A percentile compares a stretch with the other conserved stretches of the same genome.
Evolutionary conservation across 2,113 vertebrate species (phyloP).

Genomic region (Accipiter cooperii): DNA sequence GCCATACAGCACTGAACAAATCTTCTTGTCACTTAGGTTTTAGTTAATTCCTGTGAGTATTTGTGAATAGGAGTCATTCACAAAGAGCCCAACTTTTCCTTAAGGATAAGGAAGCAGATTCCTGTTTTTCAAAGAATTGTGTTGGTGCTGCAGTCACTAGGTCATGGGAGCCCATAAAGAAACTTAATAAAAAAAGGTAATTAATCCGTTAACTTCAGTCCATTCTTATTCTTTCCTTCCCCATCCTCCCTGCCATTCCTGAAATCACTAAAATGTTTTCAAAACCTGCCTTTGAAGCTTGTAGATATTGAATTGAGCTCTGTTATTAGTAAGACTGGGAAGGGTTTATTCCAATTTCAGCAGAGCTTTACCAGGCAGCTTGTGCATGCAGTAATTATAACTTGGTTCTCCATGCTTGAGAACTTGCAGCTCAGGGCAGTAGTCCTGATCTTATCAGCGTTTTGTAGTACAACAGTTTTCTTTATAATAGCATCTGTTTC

Average conservation of each 20-base stretch:
- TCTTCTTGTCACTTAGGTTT: neutral
- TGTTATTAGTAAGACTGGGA: neutral
- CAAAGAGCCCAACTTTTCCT: neutral
- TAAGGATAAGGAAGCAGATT: neutral
- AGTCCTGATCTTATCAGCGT: slow-evolving; percentile 70
- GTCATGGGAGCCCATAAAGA: neutral
- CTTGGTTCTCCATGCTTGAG: slow-evolving; percentile 19
- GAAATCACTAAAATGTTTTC: slow-evolving; percentile 8
- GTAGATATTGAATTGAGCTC: slow-evolving; percentile 24
- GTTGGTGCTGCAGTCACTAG: neutral
- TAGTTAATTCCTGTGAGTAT: neutral
- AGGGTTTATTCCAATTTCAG: slow-evolving; percentile 17
- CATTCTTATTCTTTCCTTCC: neutral
- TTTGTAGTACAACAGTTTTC: slow-evolving; percentile 64
- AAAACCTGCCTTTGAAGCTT: slow-evolving; percentile 37
- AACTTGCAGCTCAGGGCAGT: slow-evolving; percentile 61
- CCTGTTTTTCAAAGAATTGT: neutral
- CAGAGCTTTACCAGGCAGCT: slow-evolving; percentile 40
- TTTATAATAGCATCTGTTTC: slow-evolving; percentile 70
- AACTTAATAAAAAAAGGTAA: neutral
- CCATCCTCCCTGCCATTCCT: neutral
- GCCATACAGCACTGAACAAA: neutral
- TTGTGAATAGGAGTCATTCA: neutral
- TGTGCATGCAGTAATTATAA: slow-evolving; percentile 59
- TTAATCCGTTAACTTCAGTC: neutral